Base-by-base conservation (phyloP, 2,113 vertebrate genomes). In the Mus spicilegus region DNA sequence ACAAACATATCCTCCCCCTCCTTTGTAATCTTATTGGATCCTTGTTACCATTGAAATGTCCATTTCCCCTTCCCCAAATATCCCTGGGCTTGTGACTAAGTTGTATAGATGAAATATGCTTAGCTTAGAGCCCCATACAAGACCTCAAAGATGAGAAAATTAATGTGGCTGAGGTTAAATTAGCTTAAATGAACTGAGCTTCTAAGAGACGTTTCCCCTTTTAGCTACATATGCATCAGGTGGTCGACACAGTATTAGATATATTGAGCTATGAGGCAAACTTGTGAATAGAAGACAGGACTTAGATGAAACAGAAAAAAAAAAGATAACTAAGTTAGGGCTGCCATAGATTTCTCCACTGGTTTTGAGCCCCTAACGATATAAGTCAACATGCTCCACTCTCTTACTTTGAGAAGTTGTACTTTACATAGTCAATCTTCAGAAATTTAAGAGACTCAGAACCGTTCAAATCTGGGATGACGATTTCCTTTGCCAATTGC, bases 391-490 rank as follows among this genome's bases (percentile, higher is more conserved):
- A 69, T 5, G 28, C 5, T 76, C 30, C 70, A 51, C 14, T 90
- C 61, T 82, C 93, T 98, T 96, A 98, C 98, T 97, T 98, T 86
- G 97, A 95, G 89, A 98, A 97, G 80, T 97, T 97, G 76, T 98
- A 98, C 95, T 97, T 95, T 49, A 97, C 95, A 1, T 98, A 98
- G n/a, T 97, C 91, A 65, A 97, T 61, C 63, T 98, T 97, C 49
- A 98, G 89, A 95, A 97, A 98, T 30, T 97, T 95, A 30, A 97
- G 96, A 58, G 96, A 92, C 49, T 97, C 97, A n/a, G 96, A 96
- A 33, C 97, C 97, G 4, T 76, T 92, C 75, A 97, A 84, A 94
- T 97, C 93, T 67, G 97, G 93, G 36, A 98, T 94, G 11, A 76
- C 33, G 56, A 81, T 97, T 86, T 97, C 92, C 75, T 94, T 97